A percentile compares a stretch with the other conserved stretches of the same genome.
Evolutionary conservation across 2,113 vertebrate genomes (phyloP).

Genomic region (Bucco capensis): DNA sequence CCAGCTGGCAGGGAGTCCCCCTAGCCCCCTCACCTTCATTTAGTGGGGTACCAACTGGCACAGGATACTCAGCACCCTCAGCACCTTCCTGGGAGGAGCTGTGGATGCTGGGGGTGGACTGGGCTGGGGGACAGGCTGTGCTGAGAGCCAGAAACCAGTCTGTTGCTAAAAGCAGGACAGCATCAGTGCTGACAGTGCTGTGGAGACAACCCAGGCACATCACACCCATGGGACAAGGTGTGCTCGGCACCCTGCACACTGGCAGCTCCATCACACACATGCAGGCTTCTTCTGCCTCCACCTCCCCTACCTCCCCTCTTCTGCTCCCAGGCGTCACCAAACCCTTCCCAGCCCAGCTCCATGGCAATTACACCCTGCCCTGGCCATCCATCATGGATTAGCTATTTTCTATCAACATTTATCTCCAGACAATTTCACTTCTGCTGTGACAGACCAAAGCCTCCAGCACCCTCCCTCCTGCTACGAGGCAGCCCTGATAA

Average conservation of each 20-base stretch:
- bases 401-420: conserved; percentile 45
- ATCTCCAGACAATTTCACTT: conserved; percentile 28
- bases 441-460: not conserved
- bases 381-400: conserved; percentile 55
- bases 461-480: conserved; percentile 11
- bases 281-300: not conserved
- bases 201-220: rapidly evolving
- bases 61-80: not conserved
- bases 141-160: not conserved
- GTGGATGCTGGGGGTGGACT: rapidly evolving
- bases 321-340: not conserved
- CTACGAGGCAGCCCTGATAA: conserved; percentile 52
- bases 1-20: not conserved
- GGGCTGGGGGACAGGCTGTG: not conserved
- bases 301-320: not conserved
- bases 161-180: not conserved
- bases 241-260: rapidly evolving
- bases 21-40: not conserved
- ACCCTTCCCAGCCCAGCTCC: not conserved
- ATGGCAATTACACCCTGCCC: not conserved
- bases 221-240: rapidly evolving
- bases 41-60: not conserved
- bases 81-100: not conserved
- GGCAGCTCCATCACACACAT: not conserved
- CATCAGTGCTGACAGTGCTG: not conserved